These are phyloP conservation scores for Eristalinus aeneus DNA, from an alignment of 2,888 invertebrate genomes.

Conservation along the genomic window DNA sequence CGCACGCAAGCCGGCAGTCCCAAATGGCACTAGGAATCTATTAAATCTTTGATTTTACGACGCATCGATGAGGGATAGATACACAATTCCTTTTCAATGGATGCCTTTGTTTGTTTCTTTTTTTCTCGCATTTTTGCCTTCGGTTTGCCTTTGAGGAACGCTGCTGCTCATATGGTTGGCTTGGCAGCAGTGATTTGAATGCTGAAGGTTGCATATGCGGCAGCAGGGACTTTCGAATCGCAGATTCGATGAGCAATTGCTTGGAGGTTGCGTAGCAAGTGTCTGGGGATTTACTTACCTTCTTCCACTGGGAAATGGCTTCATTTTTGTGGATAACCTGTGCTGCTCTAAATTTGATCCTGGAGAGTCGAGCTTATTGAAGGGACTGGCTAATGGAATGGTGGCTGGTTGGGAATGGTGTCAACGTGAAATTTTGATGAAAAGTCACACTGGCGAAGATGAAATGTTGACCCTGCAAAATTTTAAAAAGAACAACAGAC, in stretches of 20 bases:
- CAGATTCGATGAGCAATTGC: neutral
- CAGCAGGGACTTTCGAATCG: neutral
- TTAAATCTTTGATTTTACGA: slow-evolving; percentile 67
- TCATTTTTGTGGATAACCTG: neutral
- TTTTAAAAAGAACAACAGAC: too few species aligned
- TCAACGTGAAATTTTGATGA: too few species aligned
- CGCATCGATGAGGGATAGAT: slow-evolving; percentile 57
- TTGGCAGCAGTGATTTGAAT: slow-evolving; percentile 26
- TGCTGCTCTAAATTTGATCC: neutral
- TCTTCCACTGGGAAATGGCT: neutral
- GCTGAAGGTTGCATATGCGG: neutral
- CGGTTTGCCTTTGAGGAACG: slow-evolving; percentile 8
- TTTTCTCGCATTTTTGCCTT: slow-evolving; percentile 19
- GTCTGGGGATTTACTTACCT: neutral
- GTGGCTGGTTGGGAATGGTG: neutral
- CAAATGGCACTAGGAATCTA: slow-evolving; percentile 67
- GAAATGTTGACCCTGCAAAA: too few species aligned
- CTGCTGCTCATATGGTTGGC: slow-evolving; percentile 47
- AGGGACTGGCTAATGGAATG: neutral
- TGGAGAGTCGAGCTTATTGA: neutral
- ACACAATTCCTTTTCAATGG: slow-evolving; percentile 56
- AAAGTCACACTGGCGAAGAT: too few species aligned
- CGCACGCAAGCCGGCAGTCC: slow-evolving; percentile 56
- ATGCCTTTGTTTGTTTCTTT: slow-evolving; percentile 40
- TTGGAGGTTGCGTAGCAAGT: neutral